Evolutionary conservation across 2,113 vertebrate genomes (phyloP), one percentile per base, ranked within the genome.

Genomic region (Trachemys scripta): DNA sequence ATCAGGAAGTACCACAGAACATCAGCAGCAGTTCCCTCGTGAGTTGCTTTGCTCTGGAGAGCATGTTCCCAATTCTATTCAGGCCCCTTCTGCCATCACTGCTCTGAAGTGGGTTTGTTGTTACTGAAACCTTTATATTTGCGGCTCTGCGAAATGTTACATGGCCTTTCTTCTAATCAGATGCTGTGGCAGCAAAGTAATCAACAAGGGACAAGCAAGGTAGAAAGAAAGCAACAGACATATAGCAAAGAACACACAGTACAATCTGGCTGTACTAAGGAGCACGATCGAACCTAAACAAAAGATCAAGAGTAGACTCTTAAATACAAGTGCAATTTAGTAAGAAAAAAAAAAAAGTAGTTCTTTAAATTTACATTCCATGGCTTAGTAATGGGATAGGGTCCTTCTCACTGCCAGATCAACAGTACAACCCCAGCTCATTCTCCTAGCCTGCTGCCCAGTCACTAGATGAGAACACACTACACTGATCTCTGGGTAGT

Each of bases 1-100:
- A 94, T 96, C 95, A 96, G 94, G 91, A 97, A 94, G 88, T 51
- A 90, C 95, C 80, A 94, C 65, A 94, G 76, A 92, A 78, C 29
- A 93, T 90, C 93, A 87, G 81, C 84, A 29, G 81, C 85, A 45
- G 86, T 79, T 90, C 75, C 88, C 89, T 78, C 89, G 38, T 84
- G 91, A 95, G 91, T 31, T 92, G 69, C 35, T 0, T 2, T 80
- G 54, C 53, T 76, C 54, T 29, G 91, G 87, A 25, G 86, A 65
- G 88, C 1, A 0, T 2, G 53, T 51, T 94, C 95, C 89, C n/a
- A 31, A 69, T 0, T 0, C 11, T 72, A 62, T 88, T 85, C 90
- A 45, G 0, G 0, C 88, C 62, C 83, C 62, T 91, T 53, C 86
- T 90, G 84, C 82, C 94, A 78, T 2, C 0, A 0, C 85, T 29